These are phyloP conservation scores for Hermatobates lingyangjiaoensis DNA, from an alignment of 1,140 invertebrate genomes.

Conservation along the genomic window DNA sequence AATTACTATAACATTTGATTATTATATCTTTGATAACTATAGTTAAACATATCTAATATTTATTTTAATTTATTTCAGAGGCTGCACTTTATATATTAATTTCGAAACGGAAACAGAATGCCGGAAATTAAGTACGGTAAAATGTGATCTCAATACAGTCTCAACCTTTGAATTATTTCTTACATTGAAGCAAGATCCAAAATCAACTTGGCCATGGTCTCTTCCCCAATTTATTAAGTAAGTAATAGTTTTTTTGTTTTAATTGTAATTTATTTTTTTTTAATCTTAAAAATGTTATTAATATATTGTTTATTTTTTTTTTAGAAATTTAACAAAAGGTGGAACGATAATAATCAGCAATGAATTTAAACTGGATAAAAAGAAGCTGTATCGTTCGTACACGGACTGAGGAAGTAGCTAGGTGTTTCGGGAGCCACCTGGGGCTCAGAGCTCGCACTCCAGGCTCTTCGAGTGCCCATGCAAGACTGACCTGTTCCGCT, in stretches of 20 bases:
- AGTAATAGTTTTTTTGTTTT: too few relatives aligned
- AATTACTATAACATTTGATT: not conserved
- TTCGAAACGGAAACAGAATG: constrained; percentile 43
- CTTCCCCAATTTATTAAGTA: constrained; percentile 70
- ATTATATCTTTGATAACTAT: not conserved
- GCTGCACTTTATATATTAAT: constrained; percentile 53
- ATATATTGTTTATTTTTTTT: constrained; percentile 22
- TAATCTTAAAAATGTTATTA: too few relatives aligned
- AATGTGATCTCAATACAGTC: constrained; percentile 60
- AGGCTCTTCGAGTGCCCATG: too few relatives aligned
- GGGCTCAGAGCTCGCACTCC: too few relatives aligned
- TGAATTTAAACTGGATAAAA: constrained; percentile 64
- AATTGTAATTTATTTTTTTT: too few relatives aligned
- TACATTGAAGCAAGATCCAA: constrained; percentile 56
- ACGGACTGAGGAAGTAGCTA: constrained; percentile 22
- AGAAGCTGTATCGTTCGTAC: constrained; percentile 63
- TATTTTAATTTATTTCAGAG: constrained; percentile 24
- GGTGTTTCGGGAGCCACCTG: too few relatives aligned
- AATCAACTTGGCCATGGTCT: constrained; percentile 57
- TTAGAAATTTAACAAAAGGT: constrained; percentile 57
- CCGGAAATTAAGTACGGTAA: constrained; percentile 41
- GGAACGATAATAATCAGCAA: constrained; percentile 68
- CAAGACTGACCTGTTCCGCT: too few relatives aligned
- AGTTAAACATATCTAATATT: not conserved
- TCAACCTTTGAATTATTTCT: constrained; percentile 71